Conservation (phyloP, 2,888 invertebrate genomes). For the Rhimphoctona megacephalus region DNA sequence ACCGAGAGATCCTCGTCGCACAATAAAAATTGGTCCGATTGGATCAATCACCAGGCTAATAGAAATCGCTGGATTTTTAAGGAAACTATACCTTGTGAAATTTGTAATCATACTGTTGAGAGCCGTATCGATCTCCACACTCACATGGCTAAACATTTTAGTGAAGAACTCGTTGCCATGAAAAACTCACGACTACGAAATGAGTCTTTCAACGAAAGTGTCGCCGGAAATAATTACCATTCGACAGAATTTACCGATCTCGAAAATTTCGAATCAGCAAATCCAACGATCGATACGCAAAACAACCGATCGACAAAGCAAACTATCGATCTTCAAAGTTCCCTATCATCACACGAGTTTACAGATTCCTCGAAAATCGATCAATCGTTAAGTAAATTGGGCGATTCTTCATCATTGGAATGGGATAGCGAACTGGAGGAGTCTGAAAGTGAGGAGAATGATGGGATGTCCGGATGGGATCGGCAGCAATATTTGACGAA, state of each 20-base stretch:
- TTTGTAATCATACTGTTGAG: not conserved
- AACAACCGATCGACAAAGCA: not conserved
- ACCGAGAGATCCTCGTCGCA: no score
- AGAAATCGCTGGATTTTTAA: not conserved
- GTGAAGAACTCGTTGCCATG: not conserved
- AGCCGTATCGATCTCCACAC: not conserved
- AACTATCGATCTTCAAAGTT: not conserved
- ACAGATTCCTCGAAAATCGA: not conserved
- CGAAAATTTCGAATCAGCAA: not conserved
- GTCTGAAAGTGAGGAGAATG: not conserved
- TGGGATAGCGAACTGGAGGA: not conserved
- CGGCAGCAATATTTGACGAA: not conserved
- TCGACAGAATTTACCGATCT: not conserved
- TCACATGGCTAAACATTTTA: constrained; percentile 27
- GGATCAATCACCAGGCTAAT: not conserved
- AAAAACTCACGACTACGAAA: not conserved
- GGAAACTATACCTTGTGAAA: not conserved
- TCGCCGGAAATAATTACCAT: not conserved
- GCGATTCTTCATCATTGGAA: not conserved
- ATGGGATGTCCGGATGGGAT: not conserved
- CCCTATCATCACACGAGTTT: not conserved
- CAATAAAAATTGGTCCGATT: not conserved
- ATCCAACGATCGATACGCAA: no score
- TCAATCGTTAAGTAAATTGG: no score
- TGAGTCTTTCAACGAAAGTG: not conserved